A percentile compares a stretch with the other conserved stretches of the same genome.
Evolutionary conservation across 2,797 vertebrate genomes (phyloP).

Genomic region (Parotocinclus haroldoi): DNA sequence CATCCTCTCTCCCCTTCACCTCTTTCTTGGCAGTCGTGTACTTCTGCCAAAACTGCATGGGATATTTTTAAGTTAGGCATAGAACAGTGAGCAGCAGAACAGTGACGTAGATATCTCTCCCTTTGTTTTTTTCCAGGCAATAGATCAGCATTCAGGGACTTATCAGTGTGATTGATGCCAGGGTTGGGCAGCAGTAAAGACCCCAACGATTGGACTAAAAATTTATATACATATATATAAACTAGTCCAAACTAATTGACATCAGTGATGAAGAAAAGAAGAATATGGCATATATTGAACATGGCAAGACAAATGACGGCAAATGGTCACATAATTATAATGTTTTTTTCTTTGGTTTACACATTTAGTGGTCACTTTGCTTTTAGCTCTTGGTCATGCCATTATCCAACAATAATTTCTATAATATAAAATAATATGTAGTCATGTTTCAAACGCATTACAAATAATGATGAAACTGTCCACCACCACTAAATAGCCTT

Average conservation of each 20-base stretch:
- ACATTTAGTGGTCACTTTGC: too few species aligned
- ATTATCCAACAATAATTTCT: too few species aligned
- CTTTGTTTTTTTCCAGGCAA: conserved; percentile 84
- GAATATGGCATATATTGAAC: conserved; percentile 16
- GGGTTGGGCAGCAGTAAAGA: conserved; percentile 76
- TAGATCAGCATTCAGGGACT: conserved; percentile 89
- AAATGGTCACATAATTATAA: too few species aligned
- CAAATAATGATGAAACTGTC: too few species aligned
- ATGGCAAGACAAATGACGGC: conserved; percentile 70
- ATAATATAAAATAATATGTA: too few species aligned
- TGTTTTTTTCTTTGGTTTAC: too few species aligned
- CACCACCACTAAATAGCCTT: too few species aligned
- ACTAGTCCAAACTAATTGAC: conserved; percentile 72
- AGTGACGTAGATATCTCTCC: conserved; percentile 85
- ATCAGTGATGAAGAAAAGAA: conserved; percentile 56
- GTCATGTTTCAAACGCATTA: too few species aligned
- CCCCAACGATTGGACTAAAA: too few species aligned
- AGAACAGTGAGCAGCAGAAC: conserved; percentile 71
- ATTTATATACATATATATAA: conserved; percentile 84
- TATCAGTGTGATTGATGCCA: conserved; percentile 92
- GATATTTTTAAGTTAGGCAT: conserved; percentile 58
- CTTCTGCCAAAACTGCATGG: conserved; percentile 43
- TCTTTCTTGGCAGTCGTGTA: conserved; percentile 51
- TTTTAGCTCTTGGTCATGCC: too few species aligned
- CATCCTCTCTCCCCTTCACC: conserved; percentile 58